A percentile compares a stretch with the other conserved stretches of the same genome.
phyloP scores from a whole-genome alignment of 2,113 vertebrate species.

The Nettapus auritus region DNA sequence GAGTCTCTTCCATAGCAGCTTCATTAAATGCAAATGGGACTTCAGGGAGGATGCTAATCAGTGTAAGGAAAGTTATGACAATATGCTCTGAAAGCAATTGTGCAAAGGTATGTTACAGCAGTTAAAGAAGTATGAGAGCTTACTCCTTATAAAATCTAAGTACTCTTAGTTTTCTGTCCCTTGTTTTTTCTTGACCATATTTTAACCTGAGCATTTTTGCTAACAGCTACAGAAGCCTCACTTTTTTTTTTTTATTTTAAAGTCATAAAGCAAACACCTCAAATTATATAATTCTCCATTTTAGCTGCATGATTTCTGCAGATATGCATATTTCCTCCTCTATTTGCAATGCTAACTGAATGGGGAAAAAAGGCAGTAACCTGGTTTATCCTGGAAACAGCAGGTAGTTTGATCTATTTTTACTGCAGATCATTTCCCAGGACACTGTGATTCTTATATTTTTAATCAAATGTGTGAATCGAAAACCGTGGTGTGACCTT shows the following conservation, averaged over 20 bases:
- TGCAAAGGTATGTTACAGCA: background rate
- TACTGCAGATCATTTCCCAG: slow-evolving; percentile 78
- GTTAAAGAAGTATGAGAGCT: background rate
- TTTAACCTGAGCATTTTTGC: slow-evolving; percentile 44
- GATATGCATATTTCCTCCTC: slow-evolving; percentile 37
- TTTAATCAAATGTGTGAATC: slow-evolving; percentile 83
- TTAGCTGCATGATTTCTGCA: slow-evolving; percentile 53
- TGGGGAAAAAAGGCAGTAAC: slow-evolving; percentile 70
- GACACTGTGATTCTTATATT: slow-evolving; percentile 74
- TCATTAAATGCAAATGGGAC: background rate
- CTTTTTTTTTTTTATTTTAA: too few relatives aligned
- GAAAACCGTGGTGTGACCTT: slow-evolving; percentile 74
- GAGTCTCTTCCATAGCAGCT: background rate
- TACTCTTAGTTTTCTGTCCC: background rate
- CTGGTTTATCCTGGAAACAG: slow-evolving; percentile 70
- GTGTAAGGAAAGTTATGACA: background rate
- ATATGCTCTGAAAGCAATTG: background rate
- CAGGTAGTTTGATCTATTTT: slow-evolving; percentile 78
- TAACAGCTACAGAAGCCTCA: slow-evolving; percentile 30
- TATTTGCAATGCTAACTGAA: slow-evolving; percentile 67
- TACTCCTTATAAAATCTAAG: slow-evolving; percentile 32
- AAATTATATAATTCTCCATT: slow-evolving; percentile 57
- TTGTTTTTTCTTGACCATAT: slow-evolving; percentile 41
- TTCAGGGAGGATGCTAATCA: background rate
- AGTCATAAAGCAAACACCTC: background rate